These are phyloP conservation scores for Yponomeuta cagnagella DNA, from an alignment of 2,888 invertebrate species.

Conservation along the genomic window DNA sequence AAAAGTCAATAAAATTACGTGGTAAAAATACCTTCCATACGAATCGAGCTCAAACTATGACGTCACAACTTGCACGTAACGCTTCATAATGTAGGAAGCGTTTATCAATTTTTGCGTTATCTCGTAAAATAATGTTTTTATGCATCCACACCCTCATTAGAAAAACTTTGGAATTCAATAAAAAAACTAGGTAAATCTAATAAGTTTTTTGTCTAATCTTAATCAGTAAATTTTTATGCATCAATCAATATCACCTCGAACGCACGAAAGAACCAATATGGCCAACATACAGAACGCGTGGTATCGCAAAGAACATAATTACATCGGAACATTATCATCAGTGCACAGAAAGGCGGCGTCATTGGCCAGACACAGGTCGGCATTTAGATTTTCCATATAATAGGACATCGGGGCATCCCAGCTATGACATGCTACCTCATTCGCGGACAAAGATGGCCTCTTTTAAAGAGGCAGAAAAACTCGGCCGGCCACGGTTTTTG, in stretches of 20 bases:
- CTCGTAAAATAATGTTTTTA: no score
- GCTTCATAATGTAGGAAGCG: no score
- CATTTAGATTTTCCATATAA: constrained; percentile 50
- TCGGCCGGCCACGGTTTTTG: constrained; percentile 29
- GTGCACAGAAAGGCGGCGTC: constrained; percentile 30
- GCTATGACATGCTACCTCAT: constrained; percentile 73
- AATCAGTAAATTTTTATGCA: background rate
- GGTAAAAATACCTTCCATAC: no score
- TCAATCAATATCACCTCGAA: background rate
- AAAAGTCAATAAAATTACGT: no score
- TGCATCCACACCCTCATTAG: no score
- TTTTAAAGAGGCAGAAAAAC: constrained; percentile 61
- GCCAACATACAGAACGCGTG: background rate
- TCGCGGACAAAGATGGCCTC: constrained; percentile 61
- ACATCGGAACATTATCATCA: constrained; percentile 11
- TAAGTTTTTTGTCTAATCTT: background rate
- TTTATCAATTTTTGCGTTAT: no score
- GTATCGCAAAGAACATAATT: constrained; percentile 10
- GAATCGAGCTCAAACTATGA: no score
- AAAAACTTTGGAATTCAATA: no score
- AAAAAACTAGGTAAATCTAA: no score
- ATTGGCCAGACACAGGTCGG: constrained; percentile 42
- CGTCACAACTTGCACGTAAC: no score
- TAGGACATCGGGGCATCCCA: constrained; percentile 67
- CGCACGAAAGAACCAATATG: background rate